A percentile compares a stretch with the other conserved stretches of the same genome.
These are phyloP conservation scores for Elachura formosa DNA, from an alignment of 2,113 vertebrate genomes.

Conservation along the genomic window DNA sequence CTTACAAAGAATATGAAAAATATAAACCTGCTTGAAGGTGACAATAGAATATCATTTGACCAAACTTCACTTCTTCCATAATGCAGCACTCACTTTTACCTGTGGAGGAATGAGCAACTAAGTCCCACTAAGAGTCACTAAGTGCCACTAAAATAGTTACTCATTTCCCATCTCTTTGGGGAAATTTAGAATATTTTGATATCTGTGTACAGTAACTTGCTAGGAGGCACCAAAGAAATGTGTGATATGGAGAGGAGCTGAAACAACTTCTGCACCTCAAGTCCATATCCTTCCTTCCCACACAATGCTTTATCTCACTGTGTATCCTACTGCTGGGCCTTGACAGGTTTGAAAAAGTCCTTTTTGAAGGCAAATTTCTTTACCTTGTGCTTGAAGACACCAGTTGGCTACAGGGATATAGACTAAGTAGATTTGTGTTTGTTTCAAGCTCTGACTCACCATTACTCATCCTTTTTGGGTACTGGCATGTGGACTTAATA, in stretches of 20 bases:
- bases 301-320: neutral
- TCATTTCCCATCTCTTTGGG: neutral
- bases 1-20: neutral
- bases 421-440: neutral
- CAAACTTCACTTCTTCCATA: neutral
- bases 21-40: neutral
- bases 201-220: neutral
- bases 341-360: neutral
- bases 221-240: neutral
- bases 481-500: neutral
- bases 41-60: neutral
- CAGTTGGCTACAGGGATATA: accelerated
- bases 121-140: too few relatives aligned
- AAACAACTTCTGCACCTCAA: neutral
- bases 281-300: neutral
- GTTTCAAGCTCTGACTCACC: neutral
- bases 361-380: neutral
- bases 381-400: neutral
- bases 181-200: neutral
- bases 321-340: neutral
- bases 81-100: neutral
- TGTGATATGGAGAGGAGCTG: neutral
- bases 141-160: neutral
- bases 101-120: neutral
- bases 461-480: accelerated